Conservation (phyloP, 2,113 vertebrate genomes). For the Helogale parvula region DNA sequence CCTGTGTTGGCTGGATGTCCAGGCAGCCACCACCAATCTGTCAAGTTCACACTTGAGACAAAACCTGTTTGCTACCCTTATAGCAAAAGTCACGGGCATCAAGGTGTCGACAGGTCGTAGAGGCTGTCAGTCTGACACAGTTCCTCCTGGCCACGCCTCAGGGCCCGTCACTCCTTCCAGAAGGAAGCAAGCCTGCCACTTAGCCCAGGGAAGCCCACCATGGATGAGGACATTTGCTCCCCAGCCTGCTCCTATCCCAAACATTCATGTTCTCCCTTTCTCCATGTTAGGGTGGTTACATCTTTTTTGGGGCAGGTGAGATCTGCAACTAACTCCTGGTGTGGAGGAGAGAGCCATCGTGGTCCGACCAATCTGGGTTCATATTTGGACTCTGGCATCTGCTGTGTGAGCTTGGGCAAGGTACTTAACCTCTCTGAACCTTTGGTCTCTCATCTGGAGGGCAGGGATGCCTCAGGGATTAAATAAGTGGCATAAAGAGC, state of each 20-base stretch:
- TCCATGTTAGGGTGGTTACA: neutral
- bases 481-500: neutral
- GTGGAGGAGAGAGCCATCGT: neutral
- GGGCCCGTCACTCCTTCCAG: neutral
- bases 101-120: accelerated
- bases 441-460: neutral
- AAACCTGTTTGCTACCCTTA: neutral
- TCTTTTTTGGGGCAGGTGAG: neutral
- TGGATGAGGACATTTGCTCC: neutral
- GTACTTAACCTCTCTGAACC: neutral
- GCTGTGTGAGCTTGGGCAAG: neutral
- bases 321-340: neutral
- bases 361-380: neutral
- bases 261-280: neutral
- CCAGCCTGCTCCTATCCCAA: neutral
- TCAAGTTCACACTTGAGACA: neutral
- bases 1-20: neutral
- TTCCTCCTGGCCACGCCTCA: neutral
- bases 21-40: neutral
- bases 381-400: neutral
- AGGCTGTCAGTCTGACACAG: neutral
- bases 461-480: neutral
- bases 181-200: neutral
- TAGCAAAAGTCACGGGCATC: neutral
- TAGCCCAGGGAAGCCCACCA: accelerated